Conservation (phyloP, 2,888 invertebrate genomes). For the Athrips mouffetella region DNA sequence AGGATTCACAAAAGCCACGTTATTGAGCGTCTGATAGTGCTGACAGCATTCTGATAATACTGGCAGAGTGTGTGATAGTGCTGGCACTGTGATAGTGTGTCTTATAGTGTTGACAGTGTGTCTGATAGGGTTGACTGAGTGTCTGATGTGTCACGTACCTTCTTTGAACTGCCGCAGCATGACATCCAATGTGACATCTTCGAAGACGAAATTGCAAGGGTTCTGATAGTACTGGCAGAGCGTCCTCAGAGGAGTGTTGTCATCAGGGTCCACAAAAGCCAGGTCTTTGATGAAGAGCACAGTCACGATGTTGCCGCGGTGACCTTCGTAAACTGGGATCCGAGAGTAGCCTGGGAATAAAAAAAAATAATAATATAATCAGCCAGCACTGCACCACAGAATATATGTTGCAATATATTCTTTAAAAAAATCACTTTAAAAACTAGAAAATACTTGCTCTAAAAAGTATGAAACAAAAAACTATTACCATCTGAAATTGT, state of each 20-base stretch:
- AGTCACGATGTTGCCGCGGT: conserved; percentile 91
- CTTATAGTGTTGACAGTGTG: no score
- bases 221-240: conserved; percentile 98
- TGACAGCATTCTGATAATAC: no score
- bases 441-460: no score
- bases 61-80: no score
- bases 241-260: conserved; percentile 94
- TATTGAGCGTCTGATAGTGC: no score
- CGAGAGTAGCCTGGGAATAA: conserved; percentile 88
- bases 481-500: no score
- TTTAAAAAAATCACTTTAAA: no score
- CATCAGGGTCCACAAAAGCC: conserved; percentile 98
- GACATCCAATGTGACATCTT: conserved; percentile 95
- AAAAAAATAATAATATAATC: background rate
- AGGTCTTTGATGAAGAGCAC: conserved; percentile 98
- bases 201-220: conserved; percentile 96
- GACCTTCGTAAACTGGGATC: conserved; percentile 94
- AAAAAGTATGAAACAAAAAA: no score
- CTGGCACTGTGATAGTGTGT: background rate
- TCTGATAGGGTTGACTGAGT: no score
- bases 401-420: background rate
- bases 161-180: conserved; percentile 99
- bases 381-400: background rate
- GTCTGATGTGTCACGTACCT: no score
- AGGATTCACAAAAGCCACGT: conserved; percentile 98